A percentile compares a stretch with the other conserved stretches of the same genome.
phyloP scores from a whole-genome alignment of 1,140 invertebrate species.

The Drosophila malerkotliana region DNA sequence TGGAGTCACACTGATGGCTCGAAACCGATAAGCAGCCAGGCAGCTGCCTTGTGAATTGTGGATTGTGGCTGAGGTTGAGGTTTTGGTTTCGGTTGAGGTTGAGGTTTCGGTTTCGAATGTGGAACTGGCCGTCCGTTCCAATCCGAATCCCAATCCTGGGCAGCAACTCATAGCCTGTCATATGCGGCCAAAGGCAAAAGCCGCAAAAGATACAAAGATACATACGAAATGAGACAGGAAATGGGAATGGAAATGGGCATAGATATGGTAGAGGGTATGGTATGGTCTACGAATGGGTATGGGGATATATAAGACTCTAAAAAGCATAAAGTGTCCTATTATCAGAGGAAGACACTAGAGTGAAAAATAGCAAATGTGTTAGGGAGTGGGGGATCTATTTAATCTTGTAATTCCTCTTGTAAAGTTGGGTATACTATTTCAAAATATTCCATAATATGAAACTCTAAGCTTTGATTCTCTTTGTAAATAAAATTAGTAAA shows the following conservation, averaged over 20 bases:
- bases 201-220: slow-evolving; percentile 56
- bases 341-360: slow-evolving; percentile 1
- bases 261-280: slow-evolving; percentile 2
- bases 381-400: not conserved
- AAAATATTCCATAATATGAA: too few species aligned
- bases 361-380: not conserved
- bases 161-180: slow-evolving; percentile 69
- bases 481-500: too few species aligned
- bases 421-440: too few species aligned
- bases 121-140: not conserved
- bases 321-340: slow-evolving; percentile 26
- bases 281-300: not conserved
- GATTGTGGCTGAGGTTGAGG: not conserved
- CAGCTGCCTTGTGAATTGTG: slow-evolving; percentile 9
- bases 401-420: too few species aligned
- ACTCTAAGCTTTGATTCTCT: too few species aligned
- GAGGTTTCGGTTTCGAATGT: not conserved
- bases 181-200: slow-evolving; percentile 40
- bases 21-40: slow-evolving; percentile 63
- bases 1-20: slow-evolving; percentile 72
- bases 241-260: slow-evolving; percentile 10
- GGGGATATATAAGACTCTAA: not conserved
- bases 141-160: slow-evolving; percentile 4
- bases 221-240: slow-evolving; percentile 48
- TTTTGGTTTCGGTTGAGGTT: not conserved